Percentiles rank a stretch among this genome's conserved stretches.
These are phyloP conservation scores for Acanthosepion lycidas DNA, from an alignment of 2,888 invertebrate genomes.

Conservation along the genomic window DNA sequence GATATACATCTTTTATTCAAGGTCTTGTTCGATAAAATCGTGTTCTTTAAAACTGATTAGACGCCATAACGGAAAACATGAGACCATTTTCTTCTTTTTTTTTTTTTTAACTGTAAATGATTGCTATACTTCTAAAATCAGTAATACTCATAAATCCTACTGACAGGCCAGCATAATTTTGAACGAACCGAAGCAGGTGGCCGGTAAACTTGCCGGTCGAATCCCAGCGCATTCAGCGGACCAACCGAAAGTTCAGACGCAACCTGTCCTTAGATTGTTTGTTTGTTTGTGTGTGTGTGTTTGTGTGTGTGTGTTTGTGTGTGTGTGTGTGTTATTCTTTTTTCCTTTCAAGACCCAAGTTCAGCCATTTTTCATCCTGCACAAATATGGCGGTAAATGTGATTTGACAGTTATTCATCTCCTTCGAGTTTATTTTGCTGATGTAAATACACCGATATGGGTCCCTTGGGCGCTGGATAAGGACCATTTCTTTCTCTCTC, in stretches of 20 bases:
- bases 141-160: not conserved
- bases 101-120: not conserved
- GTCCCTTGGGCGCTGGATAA: not conserved
- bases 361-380: not conserved
- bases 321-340: not conserved
- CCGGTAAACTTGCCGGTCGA: not conserved
- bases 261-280: not conserved
- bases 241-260: not conserved
- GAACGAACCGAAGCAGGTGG: not conserved
- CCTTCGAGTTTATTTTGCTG: not conserved
- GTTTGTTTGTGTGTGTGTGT: not conserved
- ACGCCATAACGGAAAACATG: not conserved
- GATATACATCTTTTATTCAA: too few relatives aligned
- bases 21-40: too few relatives aligned
- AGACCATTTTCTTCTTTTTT: not conserved
- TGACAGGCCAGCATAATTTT: not conserved
- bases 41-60: too few relatives aligned
- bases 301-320: not conserved
- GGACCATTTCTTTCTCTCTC: not conserved
- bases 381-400: conserved; percentile 2
- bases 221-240: not conserved
- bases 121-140: not conserved
- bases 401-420: not conserved
- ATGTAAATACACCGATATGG: not conserved
- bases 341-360: not conserved